Evolutionary conservation across 2,888 invertebrate species (phyloP).

Genomic region (Tricholauxania praeusta): DNA sequence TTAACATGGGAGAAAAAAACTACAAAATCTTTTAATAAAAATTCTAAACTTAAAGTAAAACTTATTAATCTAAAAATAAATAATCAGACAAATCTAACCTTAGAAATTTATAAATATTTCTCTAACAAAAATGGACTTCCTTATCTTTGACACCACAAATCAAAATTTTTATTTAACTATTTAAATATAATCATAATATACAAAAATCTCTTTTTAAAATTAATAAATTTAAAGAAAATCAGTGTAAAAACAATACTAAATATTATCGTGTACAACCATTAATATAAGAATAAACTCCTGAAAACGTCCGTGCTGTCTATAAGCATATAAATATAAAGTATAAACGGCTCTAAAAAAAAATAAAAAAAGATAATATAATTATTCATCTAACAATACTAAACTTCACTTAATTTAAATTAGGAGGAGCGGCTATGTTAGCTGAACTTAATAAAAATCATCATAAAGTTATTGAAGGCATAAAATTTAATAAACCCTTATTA

Average conservation of each 20-base stretch:
- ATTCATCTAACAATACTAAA: slow-evolving; percentile 73
- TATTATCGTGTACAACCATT: slow-evolving; percentile 70
- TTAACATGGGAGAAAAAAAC: no score
- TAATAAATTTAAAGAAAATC: slow-evolving; percentile 74
- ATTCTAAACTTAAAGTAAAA: slow-evolving; percentile 67
- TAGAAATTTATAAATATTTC: no score
- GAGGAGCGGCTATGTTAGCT: slow-evolving; percentile 76
- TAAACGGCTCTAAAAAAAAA: slow-evolving; percentile 77
- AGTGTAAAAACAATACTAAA: slow-evolving; percentile 75
- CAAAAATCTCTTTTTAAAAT: slow-evolving; percentile 71
- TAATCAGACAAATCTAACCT: no score
- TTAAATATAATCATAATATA: slow-evolving; percentile 70
- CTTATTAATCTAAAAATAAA: no score
- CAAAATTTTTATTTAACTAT: no score
- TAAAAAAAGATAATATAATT: slow-evolving; percentile 71
- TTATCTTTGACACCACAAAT: no score
- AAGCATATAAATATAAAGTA: slow-evolving; percentile 75
- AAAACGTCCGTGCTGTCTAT: slow-evolving; percentile 74
- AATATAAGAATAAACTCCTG: slow-evolving; percentile 70
- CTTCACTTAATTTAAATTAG: slow-evolving; percentile 77
- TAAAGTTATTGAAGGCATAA: slow-evolving; percentile 72
- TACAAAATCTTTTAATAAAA: slow-evolving; percentile 68
- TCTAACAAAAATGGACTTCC: no score
- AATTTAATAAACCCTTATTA: slow-evolving; percentile 75
- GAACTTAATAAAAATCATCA: slow-evolving; percentile 76